A percentile compares a stretch with the other conserved stretches of the same genome.
phyloP scores from a whole-genome alignment of 2,113 vertebrate species.

The Eolophus roseicapilla region DNA sequence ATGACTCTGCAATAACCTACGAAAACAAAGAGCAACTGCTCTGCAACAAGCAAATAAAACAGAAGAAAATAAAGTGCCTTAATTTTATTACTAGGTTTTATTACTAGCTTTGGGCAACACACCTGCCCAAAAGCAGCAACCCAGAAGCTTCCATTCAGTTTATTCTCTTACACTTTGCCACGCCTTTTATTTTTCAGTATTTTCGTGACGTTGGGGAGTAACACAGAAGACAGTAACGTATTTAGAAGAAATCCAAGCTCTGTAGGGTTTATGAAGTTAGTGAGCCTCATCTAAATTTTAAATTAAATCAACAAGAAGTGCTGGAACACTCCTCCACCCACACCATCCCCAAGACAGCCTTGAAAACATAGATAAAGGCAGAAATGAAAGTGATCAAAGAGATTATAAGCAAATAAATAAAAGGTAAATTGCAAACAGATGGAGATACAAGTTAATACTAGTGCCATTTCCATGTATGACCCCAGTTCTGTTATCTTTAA shows the following conservation, averaged over 20 bases:
- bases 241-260: neutral
- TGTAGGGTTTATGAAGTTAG: neutral
- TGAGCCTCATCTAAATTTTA: conserved; percentile 26
- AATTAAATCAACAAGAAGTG: neutral
- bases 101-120: neutral
- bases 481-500: neutral
- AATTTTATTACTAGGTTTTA: neutral
- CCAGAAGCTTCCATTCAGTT: neutral
- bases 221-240: neutral
- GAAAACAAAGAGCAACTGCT: neutral
- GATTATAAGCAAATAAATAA: neutral
- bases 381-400: neutral
- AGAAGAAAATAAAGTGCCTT: neutral
- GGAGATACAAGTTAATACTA: neutral
- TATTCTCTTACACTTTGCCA: neutral
- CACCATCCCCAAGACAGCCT: neutral
- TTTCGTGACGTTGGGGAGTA: neutral
- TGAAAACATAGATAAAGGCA: neutral
- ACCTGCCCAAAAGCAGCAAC: neutral
- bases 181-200: neutral
- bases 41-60: neutral
- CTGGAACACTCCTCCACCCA: conserved; percentile 16
- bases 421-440: neutral
- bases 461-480: neutral
- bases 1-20: neutral